These are phyloP conservation scores for Oxycera nigricornis DNA, from an alignment of 2,888 invertebrate species.

Conservation along the genomic window DNA sequence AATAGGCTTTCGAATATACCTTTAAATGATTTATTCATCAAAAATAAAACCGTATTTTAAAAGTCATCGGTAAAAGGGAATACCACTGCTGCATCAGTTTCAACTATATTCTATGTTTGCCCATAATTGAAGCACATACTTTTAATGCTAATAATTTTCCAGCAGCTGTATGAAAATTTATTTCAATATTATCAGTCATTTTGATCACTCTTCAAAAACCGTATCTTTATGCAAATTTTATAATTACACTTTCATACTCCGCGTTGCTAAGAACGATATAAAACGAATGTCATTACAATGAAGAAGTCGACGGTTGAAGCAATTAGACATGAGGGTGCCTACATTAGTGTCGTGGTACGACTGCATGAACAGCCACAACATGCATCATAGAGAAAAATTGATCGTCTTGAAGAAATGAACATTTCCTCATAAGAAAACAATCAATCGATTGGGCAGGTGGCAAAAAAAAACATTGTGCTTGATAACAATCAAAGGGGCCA, in stretches of 20 bases:
- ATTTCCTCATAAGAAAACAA: not conserved
- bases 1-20: too few species aligned
- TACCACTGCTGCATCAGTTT: too few species aligned
- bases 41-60: too few species aligned
- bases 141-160: too few species aligned
- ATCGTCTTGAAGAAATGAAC: slow-evolving; percentile 9
- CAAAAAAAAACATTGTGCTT: not conserved
- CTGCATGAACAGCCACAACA: slow-evolving; percentile 27
- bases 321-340: slow-evolving; percentile 17
- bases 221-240: slow-evolving; percentile 34
- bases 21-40: too few species aligned
- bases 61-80: too few species aligned
- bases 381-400: not conserved
- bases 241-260: slow-evolving; percentile 19
- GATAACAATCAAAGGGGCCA: slow-evolving; percentile 5
- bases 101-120: too few species aligned
- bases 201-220: not conserved
- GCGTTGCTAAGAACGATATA: not conserved
- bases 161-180: not conserved
- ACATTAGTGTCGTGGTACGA: not conserved
- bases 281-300: not conserved
- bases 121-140: too few species aligned
- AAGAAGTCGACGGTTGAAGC: not conserved
- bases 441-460: slow-evolving; percentile 35
- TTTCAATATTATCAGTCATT: not conserved